Evolutionary conservation across 2,113 vertebrate genomes (phyloP).

Genomic region (Mobula birostris): DNA sequence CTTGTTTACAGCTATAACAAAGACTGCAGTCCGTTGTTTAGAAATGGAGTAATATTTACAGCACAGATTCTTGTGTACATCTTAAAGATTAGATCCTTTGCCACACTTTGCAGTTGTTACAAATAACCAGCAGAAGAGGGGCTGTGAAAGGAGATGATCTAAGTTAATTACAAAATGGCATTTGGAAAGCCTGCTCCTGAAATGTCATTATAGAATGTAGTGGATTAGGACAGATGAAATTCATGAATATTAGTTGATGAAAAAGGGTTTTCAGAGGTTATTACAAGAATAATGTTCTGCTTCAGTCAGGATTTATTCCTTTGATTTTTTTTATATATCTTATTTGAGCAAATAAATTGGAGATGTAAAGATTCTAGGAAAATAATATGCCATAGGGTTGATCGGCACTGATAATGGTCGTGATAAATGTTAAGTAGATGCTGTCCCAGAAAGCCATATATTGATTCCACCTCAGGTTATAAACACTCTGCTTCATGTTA

Average conservation of each 20-base stretch:
- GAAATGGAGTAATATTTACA: slow-evolving; percentile 42
- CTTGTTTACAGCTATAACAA: slow-evolving; percentile 43
- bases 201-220: not conserved
- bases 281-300: slow-evolving; percentile 15
- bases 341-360: not conserved
- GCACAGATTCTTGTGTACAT: not conserved
- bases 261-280: not conserved
- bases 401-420: slow-evolving; percentile 1
- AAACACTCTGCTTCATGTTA: not conserved
- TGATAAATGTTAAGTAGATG: slow-evolving; percentile 22
- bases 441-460: not conserved
- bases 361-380: not conserved
- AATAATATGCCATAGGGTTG: not conserved
- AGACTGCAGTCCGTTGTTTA: slow-evolving; percentile 36
- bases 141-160: not conserved
- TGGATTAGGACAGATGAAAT: slow-evolving; percentile 1
- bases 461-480: not conserved
- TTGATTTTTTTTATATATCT: slow-evolving; percentile 20
- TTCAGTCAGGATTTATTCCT: not conserved
- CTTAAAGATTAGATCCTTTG: rapidly evolving
- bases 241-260: not conserved
- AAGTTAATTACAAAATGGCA: slow-evolving; percentile 21
- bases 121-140: not conserved
- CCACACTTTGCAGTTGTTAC: slow-evolving; percentile 18
- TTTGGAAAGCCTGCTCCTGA: not conserved